Evolutionary conservation across 2,888 invertebrate species (phyloP).

Genomic region (Thereva unica): DNA sequence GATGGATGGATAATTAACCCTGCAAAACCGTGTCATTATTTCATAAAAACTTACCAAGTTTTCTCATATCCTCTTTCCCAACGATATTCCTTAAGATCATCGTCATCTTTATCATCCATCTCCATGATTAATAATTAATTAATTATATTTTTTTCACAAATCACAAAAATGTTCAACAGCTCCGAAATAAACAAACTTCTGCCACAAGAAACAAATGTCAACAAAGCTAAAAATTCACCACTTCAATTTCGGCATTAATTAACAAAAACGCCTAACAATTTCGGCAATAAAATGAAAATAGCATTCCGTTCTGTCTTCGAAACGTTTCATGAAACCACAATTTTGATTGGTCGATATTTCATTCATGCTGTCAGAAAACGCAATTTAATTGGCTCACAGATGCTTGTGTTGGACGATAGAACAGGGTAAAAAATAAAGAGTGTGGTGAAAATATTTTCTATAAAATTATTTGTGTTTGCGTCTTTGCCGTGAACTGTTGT

Average conservation of each 20-base stretch:
- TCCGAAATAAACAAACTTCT: too few relatives aligned
- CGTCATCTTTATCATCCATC: slow-evolving; percentile 65
- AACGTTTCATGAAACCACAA: not conserved
- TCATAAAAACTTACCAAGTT: slow-evolving; percentile 71
- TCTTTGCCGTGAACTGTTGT: slow-evolving; percentile 34
- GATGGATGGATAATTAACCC: not conserved
- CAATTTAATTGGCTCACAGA: slow-evolving; percentile 10
- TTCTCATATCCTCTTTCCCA: slow-evolving; percentile 97
- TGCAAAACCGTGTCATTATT: not conserved
- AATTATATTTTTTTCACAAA: too few relatives aligned
- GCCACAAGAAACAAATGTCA: slow-evolving; percentile 2
- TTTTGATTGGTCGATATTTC: slow-evolving; percentile 30
- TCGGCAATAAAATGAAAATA: slow-evolving; percentile 45
- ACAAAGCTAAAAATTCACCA: slow-evolving; percentile 6
- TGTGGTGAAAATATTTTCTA: slow-evolving; percentile 32
- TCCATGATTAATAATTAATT: not conserved
- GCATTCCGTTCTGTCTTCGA: slow-evolving; percentile 30
- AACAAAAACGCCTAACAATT: slow-evolving; percentile 36
- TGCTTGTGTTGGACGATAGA: slow-evolving; percentile 5
- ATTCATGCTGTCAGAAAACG: slow-evolving; percentile 13
- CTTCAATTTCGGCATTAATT: slow-evolving; percentile 55
- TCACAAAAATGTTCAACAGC: too few relatives aligned
- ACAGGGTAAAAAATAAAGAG: slow-evolving; percentile 35
- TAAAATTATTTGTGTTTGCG: slow-evolving; percentile 36
- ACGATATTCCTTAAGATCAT: slow-evolving; percentile 85